Evolutionary conservation across 1,140 invertebrate genomes (phyloP).

Genomic region (Neodiprion pinetum): DNA sequence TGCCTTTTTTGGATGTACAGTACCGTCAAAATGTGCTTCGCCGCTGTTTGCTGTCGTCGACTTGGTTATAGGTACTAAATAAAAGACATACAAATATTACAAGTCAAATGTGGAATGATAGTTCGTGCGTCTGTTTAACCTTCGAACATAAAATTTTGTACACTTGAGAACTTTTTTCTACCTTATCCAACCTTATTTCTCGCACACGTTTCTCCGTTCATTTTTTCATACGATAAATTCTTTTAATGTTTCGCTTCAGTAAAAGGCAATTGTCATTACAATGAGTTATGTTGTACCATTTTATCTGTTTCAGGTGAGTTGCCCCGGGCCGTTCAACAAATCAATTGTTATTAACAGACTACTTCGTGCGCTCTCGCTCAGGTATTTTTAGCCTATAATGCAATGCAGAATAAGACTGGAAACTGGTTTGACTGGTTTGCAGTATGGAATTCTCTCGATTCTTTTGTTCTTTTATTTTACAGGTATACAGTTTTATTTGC

Average conservation of each 20-base stretch:
- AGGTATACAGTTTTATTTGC: too few relatives aligned
- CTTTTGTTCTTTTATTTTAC: background rate
- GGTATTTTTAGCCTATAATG: constrained; percentile 1
- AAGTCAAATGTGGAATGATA: background rate
- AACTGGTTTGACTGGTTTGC: constrained; percentile 2
- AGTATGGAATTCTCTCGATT: background rate
- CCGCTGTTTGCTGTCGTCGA: background rate
- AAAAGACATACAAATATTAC: background rate
- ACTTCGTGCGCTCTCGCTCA: background rate
- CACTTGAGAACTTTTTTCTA: too few relatives aligned
- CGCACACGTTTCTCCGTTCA: too few relatives aligned
- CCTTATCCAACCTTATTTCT: too few relatives aligned
- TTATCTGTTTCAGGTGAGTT: constrained; percentile 2
- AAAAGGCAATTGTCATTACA: too few relatives aligned
- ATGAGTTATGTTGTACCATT: background rate
- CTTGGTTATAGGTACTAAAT: background rate
- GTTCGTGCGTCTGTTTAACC: too few relatives aligned
- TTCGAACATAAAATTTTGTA: too few relatives aligned
- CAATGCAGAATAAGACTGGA: background rate
- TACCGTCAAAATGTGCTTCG: background rate
- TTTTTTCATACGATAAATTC: too few relatives aligned
- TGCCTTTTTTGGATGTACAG: background rate
- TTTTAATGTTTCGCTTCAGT: too few relatives aligned
- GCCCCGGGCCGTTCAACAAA: background rate
- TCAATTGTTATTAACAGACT: background rate